Percentiles rank a stretch among this genome's conserved stretches.
These are phyloP conservation scores for Psilopsiagon aymara DNA, from an alignment of 2,113 vertebrate species.

Conservation along the genomic window DNA sequence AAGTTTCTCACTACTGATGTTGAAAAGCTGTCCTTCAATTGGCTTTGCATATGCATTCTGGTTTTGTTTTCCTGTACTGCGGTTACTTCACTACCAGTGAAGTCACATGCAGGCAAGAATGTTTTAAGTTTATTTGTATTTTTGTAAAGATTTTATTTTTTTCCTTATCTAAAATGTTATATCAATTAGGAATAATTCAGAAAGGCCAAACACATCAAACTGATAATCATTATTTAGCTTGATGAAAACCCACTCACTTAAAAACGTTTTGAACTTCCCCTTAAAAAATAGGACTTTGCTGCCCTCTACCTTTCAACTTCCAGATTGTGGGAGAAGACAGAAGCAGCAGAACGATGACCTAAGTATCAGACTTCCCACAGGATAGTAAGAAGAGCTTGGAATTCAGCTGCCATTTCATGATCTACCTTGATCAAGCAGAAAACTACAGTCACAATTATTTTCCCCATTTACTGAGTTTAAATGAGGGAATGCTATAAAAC, in stretches of 20 bases:
- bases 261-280: background rate
- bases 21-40: background rate
- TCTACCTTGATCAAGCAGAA: background rate
- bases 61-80: background rate
- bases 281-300: slow-evolving; percentile 70
- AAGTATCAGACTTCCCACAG: background rate
- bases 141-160: background rate
- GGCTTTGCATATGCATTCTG: background rate
- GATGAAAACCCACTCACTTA: background rate
- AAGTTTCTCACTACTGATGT: background rate
- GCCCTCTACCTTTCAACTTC: slow-evolving; percentile 69
- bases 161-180: background rate
- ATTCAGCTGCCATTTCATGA: background rate
- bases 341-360: background rate
- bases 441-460: background rate
- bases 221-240: background rate
- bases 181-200: background rate
- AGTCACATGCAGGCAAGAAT: background rate
- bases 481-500: background rate
- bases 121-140: background rate
- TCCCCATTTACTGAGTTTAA: background rate
- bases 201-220: background rate
- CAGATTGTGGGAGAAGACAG: background rate
- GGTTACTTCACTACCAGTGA: background rate
- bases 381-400: background rate